Evolutionary conservation across 2,113 vertebrate species (phyloP).

Genomic region (Sander vitreus): DNA sequence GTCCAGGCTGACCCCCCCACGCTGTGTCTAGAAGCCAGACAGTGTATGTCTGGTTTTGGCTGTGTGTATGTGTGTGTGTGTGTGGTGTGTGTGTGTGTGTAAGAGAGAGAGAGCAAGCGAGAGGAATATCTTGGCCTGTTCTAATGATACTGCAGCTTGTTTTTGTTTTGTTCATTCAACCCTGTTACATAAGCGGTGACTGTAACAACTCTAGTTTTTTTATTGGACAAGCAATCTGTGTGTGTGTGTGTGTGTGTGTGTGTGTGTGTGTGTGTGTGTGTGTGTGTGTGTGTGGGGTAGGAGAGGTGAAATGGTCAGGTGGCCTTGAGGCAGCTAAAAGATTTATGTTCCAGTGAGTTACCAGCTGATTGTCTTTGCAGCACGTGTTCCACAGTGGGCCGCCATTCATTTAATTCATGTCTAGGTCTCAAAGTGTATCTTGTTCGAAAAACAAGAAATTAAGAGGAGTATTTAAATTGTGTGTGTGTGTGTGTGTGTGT

Average conservation of each 20-base stretch:
- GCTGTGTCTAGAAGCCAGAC: constrained; percentile 35
- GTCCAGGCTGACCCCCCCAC: constrained; percentile 33
- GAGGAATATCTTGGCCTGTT: constrained; percentile 14
- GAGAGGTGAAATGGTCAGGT: no score
- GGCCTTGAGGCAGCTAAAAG: no score
- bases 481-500: constrained; percentile 18
- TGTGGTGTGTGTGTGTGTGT: constrained; percentile 21
- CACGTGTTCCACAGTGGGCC: no score
- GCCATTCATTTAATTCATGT: no score
- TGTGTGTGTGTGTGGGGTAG: constrained; percentile 3
- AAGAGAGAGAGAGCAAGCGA: background rate
- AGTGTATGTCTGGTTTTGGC: constrained; percentile 48
- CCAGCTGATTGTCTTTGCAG: no score
- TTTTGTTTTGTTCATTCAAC: constrained; percentile 73
- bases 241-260: constrained; percentile 23
- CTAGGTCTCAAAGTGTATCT: no score
- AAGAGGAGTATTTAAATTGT: background rate
- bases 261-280: constrained; percentile 25
- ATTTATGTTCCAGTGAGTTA: no score
- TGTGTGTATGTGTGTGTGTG: constrained; percentile 6
- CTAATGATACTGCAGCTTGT: constrained; percentile 63
- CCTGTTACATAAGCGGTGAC: constrained; percentile 74
- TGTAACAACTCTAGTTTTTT: constrained; percentile 60
- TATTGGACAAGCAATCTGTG: constrained; percentile 39
- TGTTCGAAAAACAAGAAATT: no score